phyloP scores from a whole-genome alignment of 2,797 vertebrate genomes.

The Pangasius krempfi region DNA sequence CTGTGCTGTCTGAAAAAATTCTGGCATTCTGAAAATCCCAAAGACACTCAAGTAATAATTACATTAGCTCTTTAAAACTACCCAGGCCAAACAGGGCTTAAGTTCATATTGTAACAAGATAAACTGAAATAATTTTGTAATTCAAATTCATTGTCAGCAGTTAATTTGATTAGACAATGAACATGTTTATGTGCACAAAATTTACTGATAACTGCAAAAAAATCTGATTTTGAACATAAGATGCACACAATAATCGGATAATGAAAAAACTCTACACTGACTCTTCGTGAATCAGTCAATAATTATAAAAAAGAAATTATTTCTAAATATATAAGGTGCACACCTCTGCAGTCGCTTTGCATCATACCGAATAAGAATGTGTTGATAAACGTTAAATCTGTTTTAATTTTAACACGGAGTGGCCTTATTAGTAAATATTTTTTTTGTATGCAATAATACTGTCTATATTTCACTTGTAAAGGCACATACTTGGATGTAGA shows the following conservation, averaged over 20 bases:
- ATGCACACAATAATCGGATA: not conserved
- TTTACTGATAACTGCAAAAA: not conserved
- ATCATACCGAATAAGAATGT: not conserved
- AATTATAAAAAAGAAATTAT: not conserved
- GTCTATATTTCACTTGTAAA: not conserved
- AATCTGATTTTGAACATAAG: not conserved
- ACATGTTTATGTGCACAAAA: not conserved
- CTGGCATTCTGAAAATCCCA: not conserved
- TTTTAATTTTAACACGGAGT: not conserved
- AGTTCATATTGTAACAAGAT: not conserved
- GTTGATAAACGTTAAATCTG: not conserved
- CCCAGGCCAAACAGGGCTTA: not conserved
- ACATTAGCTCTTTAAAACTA: not conserved
- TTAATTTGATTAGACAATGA: not conserved
- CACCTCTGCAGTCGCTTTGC: not conserved
- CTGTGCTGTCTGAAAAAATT: not conserved
- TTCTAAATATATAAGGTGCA: not conserved
- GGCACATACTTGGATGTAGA: not conserved
- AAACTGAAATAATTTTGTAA: not conserved
- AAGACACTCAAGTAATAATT: not conserved
- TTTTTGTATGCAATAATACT: not conserved
- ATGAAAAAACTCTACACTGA: not conserved
- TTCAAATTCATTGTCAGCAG: not conserved
- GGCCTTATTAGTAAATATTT: not conserved
- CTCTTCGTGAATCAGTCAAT: not conserved